These are phyloP conservation scores for Gymnoscelis rufifasciata DNA, from an alignment of 2,888 invertebrate species.

Conservation along the genomic window DNA sequence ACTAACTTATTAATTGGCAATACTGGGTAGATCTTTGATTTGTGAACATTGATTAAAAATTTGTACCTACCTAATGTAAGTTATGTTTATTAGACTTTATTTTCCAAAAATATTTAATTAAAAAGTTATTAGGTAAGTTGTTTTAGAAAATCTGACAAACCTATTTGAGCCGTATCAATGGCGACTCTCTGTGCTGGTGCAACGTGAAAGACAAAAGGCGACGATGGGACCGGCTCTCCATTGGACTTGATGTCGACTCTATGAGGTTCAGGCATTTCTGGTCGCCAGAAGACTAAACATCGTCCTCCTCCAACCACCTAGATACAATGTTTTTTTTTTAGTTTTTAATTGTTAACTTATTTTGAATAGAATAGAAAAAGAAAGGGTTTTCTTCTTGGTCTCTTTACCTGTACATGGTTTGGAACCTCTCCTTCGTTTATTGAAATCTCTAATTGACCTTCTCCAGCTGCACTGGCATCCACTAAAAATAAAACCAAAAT, in stretches of 20 bases:
- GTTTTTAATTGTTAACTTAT: too few relatives aligned
- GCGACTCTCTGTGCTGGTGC: conserved; percentile 69
- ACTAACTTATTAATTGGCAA: too few relatives aligned
- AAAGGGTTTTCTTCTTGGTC: too few relatives aligned
- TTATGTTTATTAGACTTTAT: too few relatives aligned
- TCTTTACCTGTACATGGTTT: conserved; percentile 93
- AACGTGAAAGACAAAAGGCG: conserved; percentile 91
- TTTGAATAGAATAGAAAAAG: too few relatives aligned
- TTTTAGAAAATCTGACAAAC: conserved; percentile 41
- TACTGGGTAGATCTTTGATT: too few relatives aligned
- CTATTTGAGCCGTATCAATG: conserved; percentile 69
- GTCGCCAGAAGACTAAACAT: conserved; percentile 96
- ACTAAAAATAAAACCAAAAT: conserved; percentile 79
- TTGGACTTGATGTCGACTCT: conserved; percentile 97
- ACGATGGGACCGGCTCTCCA: conserved; percentile 94
- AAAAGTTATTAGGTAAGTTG: too few relatives aligned
- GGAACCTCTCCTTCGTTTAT: conserved; percentile 99
- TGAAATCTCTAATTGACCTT: conserved; percentile 99
- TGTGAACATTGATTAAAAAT: too few relatives aligned
- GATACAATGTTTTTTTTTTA: background rate
- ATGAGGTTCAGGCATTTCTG: conserved; percentile 93
- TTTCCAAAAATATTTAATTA: too few relatives aligned
- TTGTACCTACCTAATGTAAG: too few relatives aligned
- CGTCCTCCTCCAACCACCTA: conserved; percentile 96
- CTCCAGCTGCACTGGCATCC: conserved; percentile 98